Base-by-base conservation (phyloP, 2,888 invertebrate species). In the Aleiodes alternator region DNA sequence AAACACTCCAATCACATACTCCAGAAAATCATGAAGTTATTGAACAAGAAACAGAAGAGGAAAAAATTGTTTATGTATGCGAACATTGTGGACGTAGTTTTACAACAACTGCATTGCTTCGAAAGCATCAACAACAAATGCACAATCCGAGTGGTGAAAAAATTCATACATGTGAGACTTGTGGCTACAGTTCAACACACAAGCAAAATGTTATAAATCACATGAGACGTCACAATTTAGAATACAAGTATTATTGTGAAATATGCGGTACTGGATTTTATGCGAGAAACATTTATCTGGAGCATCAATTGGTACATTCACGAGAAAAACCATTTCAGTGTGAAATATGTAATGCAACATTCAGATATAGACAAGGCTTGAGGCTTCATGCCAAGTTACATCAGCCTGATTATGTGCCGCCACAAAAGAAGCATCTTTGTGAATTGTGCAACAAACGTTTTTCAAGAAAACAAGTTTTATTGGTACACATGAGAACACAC, bases 401-500 rank as follows among this genome's bases (percentile, higher is more conserved):
- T 75, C 88, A 89, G 68, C 89, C 89, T 6, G 88, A 88, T 48
- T 89, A 89, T 79, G 86, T 88, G n/a, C 85, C 89, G 4, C 90
- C 90, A 3, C 87, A 87, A 55, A 88, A 89, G 76, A 89, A 89
- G 64, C 88, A 90, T 69, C 86, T 87, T 31, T 90, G 90, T 80
- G 86, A 88, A 75, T 80, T 90, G 0, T 90, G 90, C 79, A 86
- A 88, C 80, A 90, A 90, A 69, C 82, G 88, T 3, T 90, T 89
- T 75, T 89, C 89, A 0, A 80, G 90, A 0, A 89, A 86, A 51
- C 90, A 90, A 76, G 89, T 89, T 3, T 76, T 90, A 14, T 76
- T 88, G 31, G 88, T 90, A 12, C 90, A 90, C 79, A 89, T 89
- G 89, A 85, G 86, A 57, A 89, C 89, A 0, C 90, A 90, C 73